Base-by-base conservation (phyloP, 2,888 invertebrate genomes). In the Xanthorhoe spadicearia region DNA sequence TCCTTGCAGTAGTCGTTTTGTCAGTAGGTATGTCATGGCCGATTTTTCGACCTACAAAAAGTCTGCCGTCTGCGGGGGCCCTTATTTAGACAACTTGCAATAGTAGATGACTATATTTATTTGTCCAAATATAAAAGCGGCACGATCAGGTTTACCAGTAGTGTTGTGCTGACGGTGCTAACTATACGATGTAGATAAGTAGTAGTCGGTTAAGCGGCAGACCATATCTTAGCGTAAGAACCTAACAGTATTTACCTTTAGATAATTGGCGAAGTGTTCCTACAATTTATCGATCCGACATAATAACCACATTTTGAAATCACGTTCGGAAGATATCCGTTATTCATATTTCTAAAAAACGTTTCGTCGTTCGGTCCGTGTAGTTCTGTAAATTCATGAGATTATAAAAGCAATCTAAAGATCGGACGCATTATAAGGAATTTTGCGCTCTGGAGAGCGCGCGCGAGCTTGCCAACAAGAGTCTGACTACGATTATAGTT, bases 401-500 rank as follows among this genome's bases (percentile, higher is more conserved):
- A 32, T 32, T 32, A 32, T 7, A 32, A 32, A 32, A 32, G 7
- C 8, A 7, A 32, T 32, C 8, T 6, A 6, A 32, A 32, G 23
- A 32, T 32, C 32, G 32, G 32, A 32, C 3, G 6, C 32, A 32
- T 32, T 32, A 7, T 32, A 32, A 48, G 23, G 15, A 23, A 56
- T 48, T 7, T 2, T 4, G 50, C 58, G 50, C 58, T 17, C 59
- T 15, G 15, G 7, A 15, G 56, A 5, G 28, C 61, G 63, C 71
- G 74, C 67, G 74, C 75, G 71, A 75, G 75, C 89, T 88, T 87
- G 89, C 89, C 89, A 83, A 83, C 83, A 83, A 81, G 89, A 89
- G 88, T 88, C 89, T 90, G 90, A 86, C 81, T 77, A 81, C 77
- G 78, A 74, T n/a, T 78, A 77, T 63, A 55, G 19, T 23, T 66